These are phyloP conservation scores for Pangasius djambal DNA, from an alignment of 2,797 vertebrate genomes.

Conservation along the genomic window DNA sequence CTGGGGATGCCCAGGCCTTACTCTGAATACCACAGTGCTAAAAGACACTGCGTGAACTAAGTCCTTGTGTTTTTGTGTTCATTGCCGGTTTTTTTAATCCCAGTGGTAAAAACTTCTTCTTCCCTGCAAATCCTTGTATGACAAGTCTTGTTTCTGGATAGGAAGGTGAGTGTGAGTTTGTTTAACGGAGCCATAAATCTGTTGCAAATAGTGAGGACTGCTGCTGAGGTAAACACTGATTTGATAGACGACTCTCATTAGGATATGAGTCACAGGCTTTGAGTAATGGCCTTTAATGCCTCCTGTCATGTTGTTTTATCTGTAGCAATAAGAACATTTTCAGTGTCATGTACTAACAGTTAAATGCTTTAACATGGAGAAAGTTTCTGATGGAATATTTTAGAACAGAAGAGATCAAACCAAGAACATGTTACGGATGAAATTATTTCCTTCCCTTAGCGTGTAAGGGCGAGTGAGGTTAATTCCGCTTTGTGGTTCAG, in stretches of 20 bases:
- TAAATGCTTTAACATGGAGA: background rate
- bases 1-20: background rate
- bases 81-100: background rate
- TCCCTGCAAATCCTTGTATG: background rate
- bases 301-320: constrained; percentile 8
- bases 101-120: background rate
- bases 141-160: background rate
- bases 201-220: background rate
- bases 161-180: background rate
- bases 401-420: background rate
- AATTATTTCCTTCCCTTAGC: background rate
- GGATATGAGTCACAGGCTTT: constrained; percentile 10
- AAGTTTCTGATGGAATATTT: background rate
- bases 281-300: constrained; percentile 28
- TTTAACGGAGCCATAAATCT: background rate
- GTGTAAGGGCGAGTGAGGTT: background rate
- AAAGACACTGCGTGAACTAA: background rate
- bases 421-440: background rate
- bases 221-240: constrained; percentile 17
- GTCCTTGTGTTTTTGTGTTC: background rate
- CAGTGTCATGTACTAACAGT: background rate
- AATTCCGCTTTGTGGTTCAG: background rate
- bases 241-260: constrained; percentile 38
- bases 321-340: background rate
- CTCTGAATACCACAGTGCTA: background rate